A percentile compares a stretch with the other conserved stretches of the same genome.
phyloP scores from a whole-genome alignment of 2,797 vertebrate genomes.

The Oreortyx pictus region DNA sequence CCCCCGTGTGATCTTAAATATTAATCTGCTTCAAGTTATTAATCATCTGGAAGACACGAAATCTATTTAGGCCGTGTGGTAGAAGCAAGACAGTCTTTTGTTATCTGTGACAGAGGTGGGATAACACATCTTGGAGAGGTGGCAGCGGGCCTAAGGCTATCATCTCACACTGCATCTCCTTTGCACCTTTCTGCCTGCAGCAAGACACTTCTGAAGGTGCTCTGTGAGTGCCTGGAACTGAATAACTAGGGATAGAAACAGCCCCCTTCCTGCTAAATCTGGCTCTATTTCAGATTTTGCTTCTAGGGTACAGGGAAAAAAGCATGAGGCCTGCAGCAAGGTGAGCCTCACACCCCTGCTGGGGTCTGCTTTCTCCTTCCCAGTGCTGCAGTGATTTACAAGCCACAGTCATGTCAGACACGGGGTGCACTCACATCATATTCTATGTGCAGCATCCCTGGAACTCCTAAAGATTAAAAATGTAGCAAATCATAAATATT shows the following conservation, averaged over 20 bases:
- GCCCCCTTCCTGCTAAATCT: background rate
- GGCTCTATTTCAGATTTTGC: background rate
- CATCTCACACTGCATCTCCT: rapidly evolving
- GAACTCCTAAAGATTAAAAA: constrained; percentile 80
- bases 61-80: background rate
- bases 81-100: background rate
- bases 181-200: background rate
- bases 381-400: background rate
- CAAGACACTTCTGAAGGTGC: rapidly evolving
- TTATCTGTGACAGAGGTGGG: background rate
- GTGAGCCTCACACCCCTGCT: background rate
- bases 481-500: constrained; percentile 85
- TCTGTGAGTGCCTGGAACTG: background rate
- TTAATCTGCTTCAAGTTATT: constrained; percentile 49
- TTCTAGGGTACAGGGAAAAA: background rate
- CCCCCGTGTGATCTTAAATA: constrained; percentile 40
- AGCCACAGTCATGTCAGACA: constrained; percentile 15
- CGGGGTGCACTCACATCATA: background rate
- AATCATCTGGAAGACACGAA: constrained; percentile 43
- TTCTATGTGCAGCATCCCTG: constrained; percentile 54
- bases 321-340: background rate
- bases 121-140: background rate
- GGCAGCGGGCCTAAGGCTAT: background rate
- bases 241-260: background rate
- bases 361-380: background rate